Base-by-base conservation (phyloP, 2,113 vertebrate genomes). In the Delphinus delphis region DNA sequence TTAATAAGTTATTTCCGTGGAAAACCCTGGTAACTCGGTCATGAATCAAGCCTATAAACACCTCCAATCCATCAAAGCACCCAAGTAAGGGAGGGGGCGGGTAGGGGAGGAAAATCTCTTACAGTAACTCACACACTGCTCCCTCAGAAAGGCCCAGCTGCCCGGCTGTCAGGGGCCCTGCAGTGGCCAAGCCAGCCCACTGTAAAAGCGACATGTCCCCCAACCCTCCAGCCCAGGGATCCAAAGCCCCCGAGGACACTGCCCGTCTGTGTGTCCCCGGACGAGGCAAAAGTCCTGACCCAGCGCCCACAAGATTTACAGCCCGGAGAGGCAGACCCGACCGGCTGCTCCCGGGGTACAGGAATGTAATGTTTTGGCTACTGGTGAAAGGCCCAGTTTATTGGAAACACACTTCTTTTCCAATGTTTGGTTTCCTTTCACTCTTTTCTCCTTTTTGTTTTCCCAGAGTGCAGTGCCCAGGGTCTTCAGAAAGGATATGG, bases 1-100 rank as follows among this genome's bases (percentile, higher is more conserved):
- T 99, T 99, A 99, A 98, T 98, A 98, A 98, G 98, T 99, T 98
- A 98, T 98, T 99, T 99, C 99, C 98, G 98, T 99, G 99, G 99
- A 99, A 99, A 99, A 98, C 98, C 98, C 98, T 98, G 95, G 98
- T 98, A 98, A 98, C 93, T 97, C 68, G 8, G 98, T 98, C 97
- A 87, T 98, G 98, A 99, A 99, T 98, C 98, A 98, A 98, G 98
- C 98, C 98, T 97, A 98, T 98, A 99, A 99, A 99, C 98, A 98
- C 98, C 98, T 99, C 98, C 83, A 90, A 83, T 95, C 98, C 98
- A 98, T 98, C 98, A 98, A 98, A 99, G 98, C 96, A 97, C 98
- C 98, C 98, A 93, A 87, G 79, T 90, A 97, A 88, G 82, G 89
- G 84, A 88, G 88, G 86, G 70, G 53, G 71, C 31, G 77, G 81